Percentiles rank a stretch among this genome's conserved stretches.
Evolutionary conservation across 2,888 invertebrate species (phyloP).

Genomic region (Idaea biselata): DNA sequence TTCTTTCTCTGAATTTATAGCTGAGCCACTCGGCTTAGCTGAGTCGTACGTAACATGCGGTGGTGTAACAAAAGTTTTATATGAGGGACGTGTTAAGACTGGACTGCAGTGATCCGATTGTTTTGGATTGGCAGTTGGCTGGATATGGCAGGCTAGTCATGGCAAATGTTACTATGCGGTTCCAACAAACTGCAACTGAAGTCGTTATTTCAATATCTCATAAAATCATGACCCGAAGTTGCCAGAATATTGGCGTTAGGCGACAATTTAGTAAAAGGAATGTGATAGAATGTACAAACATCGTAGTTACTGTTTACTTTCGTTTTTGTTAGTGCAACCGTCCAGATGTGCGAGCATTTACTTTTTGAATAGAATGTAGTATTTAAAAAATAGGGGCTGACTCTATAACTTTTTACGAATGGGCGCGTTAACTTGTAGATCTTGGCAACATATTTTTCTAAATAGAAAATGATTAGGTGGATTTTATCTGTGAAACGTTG

Average conservation of each 20-base stretch:
- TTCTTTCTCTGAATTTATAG: slow-evolving; percentile 27
- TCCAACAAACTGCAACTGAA: slow-evolving; percentile 52
- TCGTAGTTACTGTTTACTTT: slow-evolving; percentile 19
- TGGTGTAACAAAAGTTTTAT: slow-evolving; percentile 43
- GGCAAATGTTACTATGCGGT: slow-evolving; percentile 32
- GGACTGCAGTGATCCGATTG: slow-evolving; percentile 61
- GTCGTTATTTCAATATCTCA: slow-evolving; percentile 48
- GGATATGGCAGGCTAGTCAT: slow-evolving; percentile 53
- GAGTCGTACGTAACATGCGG: slow-evolving; percentile 25
- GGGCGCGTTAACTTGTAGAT: too few species aligned
- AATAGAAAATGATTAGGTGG: too few species aligned
- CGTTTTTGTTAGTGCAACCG: neutral
- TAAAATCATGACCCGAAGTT: slow-evolving; percentile 42
- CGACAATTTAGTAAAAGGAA: slow-evolving; percentile 19
- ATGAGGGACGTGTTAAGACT: slow-evolving; percentile 47
- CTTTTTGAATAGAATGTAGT: too few species aligned
- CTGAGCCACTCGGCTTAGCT: slow-evolving; percentile 24
- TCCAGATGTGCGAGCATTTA: neutral
- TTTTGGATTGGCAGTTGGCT: slow-evolving; percentile 50
- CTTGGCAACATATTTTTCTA: too few species aligned
- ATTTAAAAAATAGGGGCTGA: too few species aligned
- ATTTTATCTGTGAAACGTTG: too few species aligned
- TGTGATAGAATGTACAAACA: slow-evolving; percentile 2
- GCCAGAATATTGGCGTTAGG: slow-evolving; percentile 22
- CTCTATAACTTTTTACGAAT: too few species aligned